A percentile compares a stretch with the other conserved stretches of the same genome.
Evolutionary conservation across 2,797 vertebrate genomes (phyloP).

Genomic region (Lacerta viridis): DNA sequence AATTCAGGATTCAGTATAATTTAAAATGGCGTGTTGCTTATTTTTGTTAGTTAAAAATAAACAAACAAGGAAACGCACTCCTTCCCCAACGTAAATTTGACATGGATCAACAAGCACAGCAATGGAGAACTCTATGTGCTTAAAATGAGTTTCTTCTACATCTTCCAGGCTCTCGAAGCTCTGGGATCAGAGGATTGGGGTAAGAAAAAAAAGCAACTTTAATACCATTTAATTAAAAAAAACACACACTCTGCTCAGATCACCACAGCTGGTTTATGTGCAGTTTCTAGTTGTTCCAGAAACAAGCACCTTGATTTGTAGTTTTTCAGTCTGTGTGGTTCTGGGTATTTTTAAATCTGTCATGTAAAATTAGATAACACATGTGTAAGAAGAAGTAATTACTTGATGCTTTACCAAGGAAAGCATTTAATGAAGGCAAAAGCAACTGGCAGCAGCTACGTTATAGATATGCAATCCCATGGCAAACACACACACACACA

Average conservation of each 20-base stretch:
- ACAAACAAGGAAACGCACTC: not conserved
- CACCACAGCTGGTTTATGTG: constrained; percentile 60
- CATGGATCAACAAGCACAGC: not conserved
- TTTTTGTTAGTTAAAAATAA: constrained; percentile 29
- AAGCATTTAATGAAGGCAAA: constrained; percentile 60
- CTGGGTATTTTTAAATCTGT: constrained; percentile 64
- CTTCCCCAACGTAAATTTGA: constrained; percentile 22
- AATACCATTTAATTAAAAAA: constrained; percentile 68
- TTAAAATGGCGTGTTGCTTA: not conserved
- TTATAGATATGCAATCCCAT: constrained; percentile 9
- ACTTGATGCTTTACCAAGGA: constrained; percentile 58
- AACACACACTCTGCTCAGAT: constrained; percentile 41
- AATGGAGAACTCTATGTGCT: constrained; percentile 44
- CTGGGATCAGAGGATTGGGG: constrained; percentile 26
- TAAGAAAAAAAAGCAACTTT: constrained; percentile 27
- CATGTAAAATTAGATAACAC: constrained; percentile 65
- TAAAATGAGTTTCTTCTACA: constrained; percentile 26
- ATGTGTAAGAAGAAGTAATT: constrained; percentile 66
- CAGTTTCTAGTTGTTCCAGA: constrained; percentile 49
- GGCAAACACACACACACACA: constrained; percentile 55
- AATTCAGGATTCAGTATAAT: not conserved
- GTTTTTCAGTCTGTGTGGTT: constrained; percentile 60
- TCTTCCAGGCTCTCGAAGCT: constrained; percentile 49
- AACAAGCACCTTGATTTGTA: constrained; percentile 70
- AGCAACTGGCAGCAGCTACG: constrained; percentile 59